Evolutionary conservation across 2,797 vertebrate species (phyloP).

Genomic region (Tragopan temminckii): DNA sequence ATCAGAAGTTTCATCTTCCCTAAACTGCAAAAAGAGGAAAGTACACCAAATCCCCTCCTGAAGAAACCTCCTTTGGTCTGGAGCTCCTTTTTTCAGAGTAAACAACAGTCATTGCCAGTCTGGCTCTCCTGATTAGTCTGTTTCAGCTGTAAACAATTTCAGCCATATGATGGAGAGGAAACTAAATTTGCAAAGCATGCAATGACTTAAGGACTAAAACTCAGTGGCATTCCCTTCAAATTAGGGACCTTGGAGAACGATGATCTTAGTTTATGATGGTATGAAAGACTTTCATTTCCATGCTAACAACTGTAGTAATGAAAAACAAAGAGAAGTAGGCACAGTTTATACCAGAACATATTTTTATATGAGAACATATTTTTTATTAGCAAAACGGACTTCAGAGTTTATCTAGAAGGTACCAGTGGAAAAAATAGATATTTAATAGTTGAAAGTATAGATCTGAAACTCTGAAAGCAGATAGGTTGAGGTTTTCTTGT

Average conservation of each 20-base stretch:
- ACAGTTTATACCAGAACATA: fast-evolving
- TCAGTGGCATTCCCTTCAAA: neutral
- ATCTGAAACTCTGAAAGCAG: neutral
- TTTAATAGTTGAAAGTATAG: neutral
- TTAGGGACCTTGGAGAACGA: neutral
- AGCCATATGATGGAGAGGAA: neutral
- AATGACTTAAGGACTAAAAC: neutral
- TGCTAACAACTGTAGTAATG: neutral
- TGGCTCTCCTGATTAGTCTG: neutral
- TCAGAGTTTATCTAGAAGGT: neutral
- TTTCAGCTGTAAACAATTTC: neutral
- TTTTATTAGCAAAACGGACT: neutral
- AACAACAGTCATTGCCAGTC: neutral
- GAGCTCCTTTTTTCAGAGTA: neutral
- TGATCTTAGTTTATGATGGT: neutral
- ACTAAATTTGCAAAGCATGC: neutral
- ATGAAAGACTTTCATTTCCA: neutral
- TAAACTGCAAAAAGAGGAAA: neutral
- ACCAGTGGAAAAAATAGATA: neutral
- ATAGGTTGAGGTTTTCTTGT: neutral
- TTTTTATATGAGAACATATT: neutral
- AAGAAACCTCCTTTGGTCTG: neutral
- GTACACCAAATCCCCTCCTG: neutral
- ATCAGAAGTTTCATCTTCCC: neutral
- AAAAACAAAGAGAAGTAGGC: neutral